Evolutionary conservation across 2,113 vertebrate species (phyloP).

Genomic region (Herpailurus yagouaroundi): DNA sequence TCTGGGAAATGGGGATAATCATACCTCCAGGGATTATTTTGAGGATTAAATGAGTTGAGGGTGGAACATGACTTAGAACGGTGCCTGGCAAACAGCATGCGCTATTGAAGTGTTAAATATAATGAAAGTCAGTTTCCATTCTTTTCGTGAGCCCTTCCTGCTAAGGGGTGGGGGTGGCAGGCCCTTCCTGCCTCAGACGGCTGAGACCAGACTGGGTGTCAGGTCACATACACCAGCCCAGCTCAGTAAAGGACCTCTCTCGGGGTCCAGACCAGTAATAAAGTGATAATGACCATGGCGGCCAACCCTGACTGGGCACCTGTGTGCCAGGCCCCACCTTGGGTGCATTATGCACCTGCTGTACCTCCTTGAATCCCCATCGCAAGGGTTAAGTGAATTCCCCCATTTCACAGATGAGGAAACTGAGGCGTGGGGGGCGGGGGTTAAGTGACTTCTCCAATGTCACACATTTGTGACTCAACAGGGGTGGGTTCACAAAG

Average conservation of each 20-base stretch:
- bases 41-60: background rate
- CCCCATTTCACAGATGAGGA: background rate
- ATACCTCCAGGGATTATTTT: background rate
- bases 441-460: fast-evolving
- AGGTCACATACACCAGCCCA: background rate
- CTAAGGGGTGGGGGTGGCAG: background rate
- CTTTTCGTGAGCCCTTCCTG: background rate
- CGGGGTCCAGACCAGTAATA: background rate
- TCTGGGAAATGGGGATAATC: background rate
- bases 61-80: background rate
- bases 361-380: background rate
- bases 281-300: background rate
- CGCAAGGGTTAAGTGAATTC: background rate
- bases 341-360: background rate
- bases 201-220: background rate
- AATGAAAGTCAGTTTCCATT: background rate
- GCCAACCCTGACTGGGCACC: background rate
- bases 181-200: background rate
- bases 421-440: background rate
- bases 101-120: fast-evolving
- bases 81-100: background rate
- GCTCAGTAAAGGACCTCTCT: background rate
- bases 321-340: background rate
- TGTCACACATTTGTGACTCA: background rate
- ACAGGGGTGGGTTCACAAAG: background rate